phyloP scores from a whole-genome alignment of 2,113 vertebrate genomes.

The Meriones unguiculatus region DNA sequence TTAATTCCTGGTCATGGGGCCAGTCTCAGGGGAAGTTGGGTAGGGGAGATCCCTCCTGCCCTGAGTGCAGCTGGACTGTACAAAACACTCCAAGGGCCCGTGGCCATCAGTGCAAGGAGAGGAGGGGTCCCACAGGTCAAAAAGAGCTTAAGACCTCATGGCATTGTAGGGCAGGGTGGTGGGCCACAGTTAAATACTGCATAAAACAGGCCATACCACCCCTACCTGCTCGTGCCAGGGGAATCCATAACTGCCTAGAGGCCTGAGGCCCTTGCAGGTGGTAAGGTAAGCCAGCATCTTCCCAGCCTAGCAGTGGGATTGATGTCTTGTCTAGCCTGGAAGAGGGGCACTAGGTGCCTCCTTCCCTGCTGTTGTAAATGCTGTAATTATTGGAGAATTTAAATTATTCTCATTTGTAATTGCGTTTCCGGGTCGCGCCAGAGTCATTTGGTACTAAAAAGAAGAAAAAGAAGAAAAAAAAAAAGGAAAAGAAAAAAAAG shows the following conservation, averaged over 20 bases:
- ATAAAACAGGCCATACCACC: conserved; percentile 61
- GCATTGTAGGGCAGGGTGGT: conserved; percentile 47
- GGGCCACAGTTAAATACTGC: conserved; percentile 66
- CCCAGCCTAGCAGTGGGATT: conserved; percentile 73
- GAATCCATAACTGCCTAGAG: conserved; percentile 67
- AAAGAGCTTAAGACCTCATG: conserved; percentile 43
- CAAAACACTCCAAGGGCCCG: conserved; percentile 78
- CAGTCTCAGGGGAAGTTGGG: conserved; percentile 88
- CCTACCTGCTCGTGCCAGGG: conserved; percentile 38
- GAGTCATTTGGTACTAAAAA: conserved; percentile 83
- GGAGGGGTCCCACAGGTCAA: conserved; percentile 27
- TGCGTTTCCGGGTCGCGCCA: conserved; percentile 82
- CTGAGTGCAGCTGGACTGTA: conserved; percentile 89
- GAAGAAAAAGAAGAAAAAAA: conserved; percentile 52
- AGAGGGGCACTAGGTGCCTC: conserved; percentile 79
- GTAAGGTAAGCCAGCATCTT: conserved; percentile 58
- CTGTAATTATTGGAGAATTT: conserved; percentile 86
- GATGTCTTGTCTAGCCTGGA: conserved; percentile 69
- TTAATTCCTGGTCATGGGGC: conserved; percentile 84
- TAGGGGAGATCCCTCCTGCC: conserved; percentile 80
- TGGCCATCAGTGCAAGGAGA: conserved; percentile 47
- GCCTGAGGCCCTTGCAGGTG: conserved; percentile 68
- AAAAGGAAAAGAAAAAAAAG: conserved; percentile 18
- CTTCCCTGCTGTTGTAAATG: conserved; percentile 84
- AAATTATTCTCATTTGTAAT: conserved; percentile 88